Conservation (phyloP, 2,888 invertebrate genomes). For the Plebejus melissa region DNA sequence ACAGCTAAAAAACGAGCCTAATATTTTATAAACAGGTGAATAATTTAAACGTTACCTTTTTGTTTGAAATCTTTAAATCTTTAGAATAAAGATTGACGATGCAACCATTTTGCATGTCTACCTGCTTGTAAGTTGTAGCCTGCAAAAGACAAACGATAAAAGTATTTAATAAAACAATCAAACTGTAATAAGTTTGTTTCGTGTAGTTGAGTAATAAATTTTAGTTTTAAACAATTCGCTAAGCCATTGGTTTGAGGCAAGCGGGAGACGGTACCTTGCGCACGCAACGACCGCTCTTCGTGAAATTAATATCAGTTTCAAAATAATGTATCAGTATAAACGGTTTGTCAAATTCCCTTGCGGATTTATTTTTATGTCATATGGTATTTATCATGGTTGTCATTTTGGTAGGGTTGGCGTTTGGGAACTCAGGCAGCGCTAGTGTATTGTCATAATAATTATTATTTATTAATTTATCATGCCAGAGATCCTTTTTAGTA, state of each 20-base stretch:
- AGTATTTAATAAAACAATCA: constrained; percentile 11
- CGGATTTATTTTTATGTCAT: constrained; percentile 30
- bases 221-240: constrained; percentile 25
- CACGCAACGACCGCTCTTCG: constrained; percentile 63
- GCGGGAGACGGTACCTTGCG: constrained; percentile 43
- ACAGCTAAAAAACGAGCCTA: too few relatives aligned
- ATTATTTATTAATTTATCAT: not conserved
- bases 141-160: not conserved
- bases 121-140: not conserved
- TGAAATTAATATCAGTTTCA: constrained; percentile 70
- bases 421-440: not conserved
- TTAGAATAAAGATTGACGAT: not conserved
- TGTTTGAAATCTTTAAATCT: too few relatives aligned
- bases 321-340: constrained; percentile 64
- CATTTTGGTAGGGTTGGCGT: not conserved
- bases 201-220: constrained; percentile 22
- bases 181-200: constrained; percentile 19
- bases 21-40: too few relatives aligned
- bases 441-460: too few relatives aligned
- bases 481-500: not conserved
- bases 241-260: constrained; percentile 32
- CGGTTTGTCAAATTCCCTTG: constrained; percentile 46
- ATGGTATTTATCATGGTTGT: not conserved
- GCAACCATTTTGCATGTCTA: not conserved
- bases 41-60: too few relatives aligned